Conservation (phyloP, 2,797 vertebrate genomes). For the Urocyon cinereoargenteus region DNA sequence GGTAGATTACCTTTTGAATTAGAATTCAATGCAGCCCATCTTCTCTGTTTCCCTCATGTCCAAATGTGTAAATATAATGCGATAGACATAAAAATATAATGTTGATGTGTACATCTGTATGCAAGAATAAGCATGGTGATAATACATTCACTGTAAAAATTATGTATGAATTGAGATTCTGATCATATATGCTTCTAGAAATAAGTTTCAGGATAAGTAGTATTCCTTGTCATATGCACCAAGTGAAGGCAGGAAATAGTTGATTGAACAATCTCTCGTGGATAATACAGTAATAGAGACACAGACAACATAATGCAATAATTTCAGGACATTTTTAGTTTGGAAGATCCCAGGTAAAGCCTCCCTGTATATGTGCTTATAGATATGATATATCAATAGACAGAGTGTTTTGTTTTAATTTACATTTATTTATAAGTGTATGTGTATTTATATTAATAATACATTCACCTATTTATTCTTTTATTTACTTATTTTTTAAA, state of each 20-base stretch:
- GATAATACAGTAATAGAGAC: neutral
- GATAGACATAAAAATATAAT: no score
- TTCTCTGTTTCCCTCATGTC: neutral
- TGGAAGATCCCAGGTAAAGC: neutral
- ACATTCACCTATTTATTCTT: accelerated
- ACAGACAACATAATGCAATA: neutral
- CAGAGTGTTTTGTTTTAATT: neutral
- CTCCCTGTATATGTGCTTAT: neutral
- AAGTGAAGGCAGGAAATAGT: neutral
- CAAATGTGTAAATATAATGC: neutral
- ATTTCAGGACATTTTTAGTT: neutral
- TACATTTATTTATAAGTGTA: neutral
- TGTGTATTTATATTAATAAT: neutral
- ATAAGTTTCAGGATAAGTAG: no score
- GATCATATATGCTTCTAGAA: neutral
- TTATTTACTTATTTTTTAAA: neutral
- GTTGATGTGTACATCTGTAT: neutral
- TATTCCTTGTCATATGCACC: no score
- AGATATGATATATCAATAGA: no score
- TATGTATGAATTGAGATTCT: neutral
- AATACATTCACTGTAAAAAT: neutral
- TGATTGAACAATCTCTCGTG: no score
- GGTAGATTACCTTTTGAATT: neutral
- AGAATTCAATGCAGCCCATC: neutral
- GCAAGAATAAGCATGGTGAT: neutral